A percentile compares a stretch with the other conserved stretches of the same genome.
These are phyloP conservation scores for Heliconius aoede DNA, from an alignment of 2,888 invertebrate species.

Conservation along the genomic window DNA sequence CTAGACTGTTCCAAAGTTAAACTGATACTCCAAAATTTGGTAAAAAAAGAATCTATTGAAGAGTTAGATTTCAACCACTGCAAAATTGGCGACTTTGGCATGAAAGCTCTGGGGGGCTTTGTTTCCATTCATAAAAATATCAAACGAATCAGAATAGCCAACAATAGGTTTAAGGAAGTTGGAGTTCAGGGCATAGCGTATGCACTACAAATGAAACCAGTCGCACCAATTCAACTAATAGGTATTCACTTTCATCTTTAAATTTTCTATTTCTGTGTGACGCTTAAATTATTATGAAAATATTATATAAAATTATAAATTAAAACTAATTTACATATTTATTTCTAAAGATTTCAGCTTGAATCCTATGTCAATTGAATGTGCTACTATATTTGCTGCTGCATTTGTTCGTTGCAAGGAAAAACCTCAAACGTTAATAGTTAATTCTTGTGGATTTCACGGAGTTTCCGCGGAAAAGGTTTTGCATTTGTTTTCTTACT, in stretches of 20 bases:
- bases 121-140: slow-evolving; percentile 76
- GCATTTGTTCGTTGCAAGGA: slow-evolving; percentile 82
- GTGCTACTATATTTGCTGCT: slow-evolving; percentile 84
- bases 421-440: slow-evolving; percentile 81
- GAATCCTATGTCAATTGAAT: slow-evolving; percentile 85
- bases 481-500: neutral
- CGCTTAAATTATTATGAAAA: neutral
- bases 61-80: slow-evolving; percentile 87
- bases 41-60: slow-evolving; percentile 78
- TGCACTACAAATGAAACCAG: slow-evolving; percentile 78
- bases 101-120: slow-evolving; percentile 85
- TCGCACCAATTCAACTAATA: slow-evolving; percentile 75
- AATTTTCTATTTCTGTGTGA: neutral
- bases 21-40: slow-evolving; percentile 80
- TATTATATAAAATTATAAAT: too few relatives aligned
- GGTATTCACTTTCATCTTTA: slow-evolving; percentile 54
- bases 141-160: slow-evolving; percentile 78
- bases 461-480: slow-evolving; percentile 79
- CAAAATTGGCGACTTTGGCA: slow-evolving; percentile 85
- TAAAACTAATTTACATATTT: neutral
- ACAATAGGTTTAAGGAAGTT: slow-evolving; percentile 81
- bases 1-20: slow-evolving; percentile 84
- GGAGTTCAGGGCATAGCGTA: slow-evolving; percentile 83
- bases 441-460: slow-evolving; percentile 82
- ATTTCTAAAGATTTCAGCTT: slow-evolving; percentile 84